These are phyloP conservation scores for Euthynnus affinis DNA, from an alignment of 2,797 vertebrate genomes.

Conservation along the genomic window DNA sequence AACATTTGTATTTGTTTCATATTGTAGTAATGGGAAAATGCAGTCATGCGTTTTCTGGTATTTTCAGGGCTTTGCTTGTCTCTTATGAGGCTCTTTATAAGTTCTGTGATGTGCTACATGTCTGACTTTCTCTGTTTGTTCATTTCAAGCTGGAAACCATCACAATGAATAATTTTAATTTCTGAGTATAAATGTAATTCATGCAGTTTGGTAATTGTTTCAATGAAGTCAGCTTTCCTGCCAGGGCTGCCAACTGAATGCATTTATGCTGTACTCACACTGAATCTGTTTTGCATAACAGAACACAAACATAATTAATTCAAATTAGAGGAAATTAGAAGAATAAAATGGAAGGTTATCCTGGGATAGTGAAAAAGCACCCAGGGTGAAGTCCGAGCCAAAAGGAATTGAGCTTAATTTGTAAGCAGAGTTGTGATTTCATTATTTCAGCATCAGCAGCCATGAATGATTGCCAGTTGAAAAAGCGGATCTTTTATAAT, in stretches of 20 bases:
- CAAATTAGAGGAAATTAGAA: conserved; percentile 30
- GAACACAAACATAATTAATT: conserved; percentile 24
- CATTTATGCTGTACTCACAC: conserved; percentile 1
- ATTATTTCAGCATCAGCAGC: conserved; percentile 27
- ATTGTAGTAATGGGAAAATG: neutral
- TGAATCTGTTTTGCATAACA: conserved; percentile 19
- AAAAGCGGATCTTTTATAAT: neutral
- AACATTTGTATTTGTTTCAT: neutral
- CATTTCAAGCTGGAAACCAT: neutral
- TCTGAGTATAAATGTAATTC: no score
- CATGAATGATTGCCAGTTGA: conserved; percentile 8
- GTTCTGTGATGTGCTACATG: neutral
- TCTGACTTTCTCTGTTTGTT: neutral
- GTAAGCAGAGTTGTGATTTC: conserved; percentile 9
- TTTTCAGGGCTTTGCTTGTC: neutral
- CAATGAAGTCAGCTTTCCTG: neutral
- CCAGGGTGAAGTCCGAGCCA: neutral
- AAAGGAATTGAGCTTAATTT: conserved; percentile 8
- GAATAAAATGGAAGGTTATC: conserved; percentile 17
- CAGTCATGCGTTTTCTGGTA: no score
- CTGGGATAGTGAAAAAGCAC: conserved; percentile 9
- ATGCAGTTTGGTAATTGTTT: neutral
- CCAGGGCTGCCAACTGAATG: conserved; percentile 7
- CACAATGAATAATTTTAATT: neutral
- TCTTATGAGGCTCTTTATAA: neutral